Evolutionary conservation across 2,888 invertebrate species (phyloP).

Genomic region (Dicranocentrus wangi): DNA sequence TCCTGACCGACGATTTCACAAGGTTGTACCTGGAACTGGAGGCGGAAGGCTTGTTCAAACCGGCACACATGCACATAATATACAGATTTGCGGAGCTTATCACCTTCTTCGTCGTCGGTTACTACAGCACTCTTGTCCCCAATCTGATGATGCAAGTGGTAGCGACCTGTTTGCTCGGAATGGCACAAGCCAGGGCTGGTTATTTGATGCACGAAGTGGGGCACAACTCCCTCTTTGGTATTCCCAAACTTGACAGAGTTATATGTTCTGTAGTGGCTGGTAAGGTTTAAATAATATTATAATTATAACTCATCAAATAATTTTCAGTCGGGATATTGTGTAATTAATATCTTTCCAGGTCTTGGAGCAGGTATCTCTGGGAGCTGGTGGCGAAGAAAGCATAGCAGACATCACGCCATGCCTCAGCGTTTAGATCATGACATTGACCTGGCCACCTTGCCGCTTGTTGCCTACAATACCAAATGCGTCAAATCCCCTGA

Average conservation of each 20-base stretch:
- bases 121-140: too few species aligned
- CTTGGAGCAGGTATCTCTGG: constrained; percentile 62
- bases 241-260: constrained; percentile 62
- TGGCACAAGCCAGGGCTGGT: constrained; percentile 69
- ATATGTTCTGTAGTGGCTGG: constrained; percentile 66
- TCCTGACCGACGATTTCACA: constrained; percentile 68
- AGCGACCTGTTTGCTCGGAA: too few species aligned
- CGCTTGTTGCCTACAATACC: constrained; percentile 64
- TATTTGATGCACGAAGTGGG: constrained; percentile 69
- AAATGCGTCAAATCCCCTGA: constrained; percentile 8
- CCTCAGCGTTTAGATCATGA: constrained; percentile 69
- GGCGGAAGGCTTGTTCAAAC: constrained; percentile 68
- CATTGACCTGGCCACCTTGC: constrained; percentile 69
- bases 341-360: constrained; percentile 37
- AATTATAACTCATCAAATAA: background rate
- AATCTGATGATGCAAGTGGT: too few species aligned
- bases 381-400: constrained; percentile 68
- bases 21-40: constrained; percentile 69
- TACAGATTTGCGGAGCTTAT: constrained; percentile 65
- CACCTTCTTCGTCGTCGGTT: too few species aligned
- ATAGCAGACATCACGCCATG: constrained; percentile 71
- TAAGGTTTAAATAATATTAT: constrained; percentile 27
- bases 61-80: constrained; percentile 63
- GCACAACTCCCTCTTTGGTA: constrained; percentile 67
- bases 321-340: background rate